These are phyloP conservation scores for Himantopus leucocephalus DNA, from an alignment of 2,113 vertebrate genomes.

Conservation along the genomic window DNA sequence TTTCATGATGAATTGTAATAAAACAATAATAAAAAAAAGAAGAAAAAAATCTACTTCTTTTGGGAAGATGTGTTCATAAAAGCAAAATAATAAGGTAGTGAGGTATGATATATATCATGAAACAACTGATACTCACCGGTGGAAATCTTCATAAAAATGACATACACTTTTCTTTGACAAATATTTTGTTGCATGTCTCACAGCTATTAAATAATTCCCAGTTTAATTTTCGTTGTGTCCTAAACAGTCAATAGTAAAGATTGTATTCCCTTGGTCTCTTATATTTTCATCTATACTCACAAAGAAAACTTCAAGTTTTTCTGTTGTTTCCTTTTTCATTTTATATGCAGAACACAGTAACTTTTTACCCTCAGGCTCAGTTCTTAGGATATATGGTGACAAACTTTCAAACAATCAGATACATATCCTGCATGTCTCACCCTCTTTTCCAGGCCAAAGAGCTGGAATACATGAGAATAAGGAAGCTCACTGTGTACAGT, in stretches of 20 bases:
- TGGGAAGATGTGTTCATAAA: not conserved
- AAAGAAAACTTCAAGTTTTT: not conserved
- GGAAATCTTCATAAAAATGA: conserved; percentile 56
- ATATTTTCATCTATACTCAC: not conserved
- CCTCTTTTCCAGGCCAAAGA: not conserved
- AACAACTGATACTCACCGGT: not conserved
- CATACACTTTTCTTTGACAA: conserved; percentile 39
- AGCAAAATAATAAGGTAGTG: conserved; percentile 44
- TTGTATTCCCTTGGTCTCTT: not conserved
- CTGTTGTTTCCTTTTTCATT: not conserved
- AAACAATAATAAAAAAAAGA: not conserved
- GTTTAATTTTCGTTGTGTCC: conserved; percentile 50
- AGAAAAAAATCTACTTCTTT: not conserved
- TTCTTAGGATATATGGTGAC: not conserved
- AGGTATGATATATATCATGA: conserved; percentile 1
- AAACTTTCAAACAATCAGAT: not conserved
- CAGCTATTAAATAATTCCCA: conserved; percentile 68
- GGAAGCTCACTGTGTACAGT: not conserved
- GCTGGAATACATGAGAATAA: not conserved
- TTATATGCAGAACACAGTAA: not conserved
- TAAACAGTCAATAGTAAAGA: conserved; percentile 32
- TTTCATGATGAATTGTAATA: conserved; percentile 7
- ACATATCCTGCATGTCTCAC: not conserved
- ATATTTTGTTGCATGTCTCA: conserved; percentile 56
- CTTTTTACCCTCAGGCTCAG: not conserved